These are phyloP conservation scores for Chromis chromis DNA, from an alignment of 2,797 vertebrate genomes.

Conservation along the genomic window DNA sequence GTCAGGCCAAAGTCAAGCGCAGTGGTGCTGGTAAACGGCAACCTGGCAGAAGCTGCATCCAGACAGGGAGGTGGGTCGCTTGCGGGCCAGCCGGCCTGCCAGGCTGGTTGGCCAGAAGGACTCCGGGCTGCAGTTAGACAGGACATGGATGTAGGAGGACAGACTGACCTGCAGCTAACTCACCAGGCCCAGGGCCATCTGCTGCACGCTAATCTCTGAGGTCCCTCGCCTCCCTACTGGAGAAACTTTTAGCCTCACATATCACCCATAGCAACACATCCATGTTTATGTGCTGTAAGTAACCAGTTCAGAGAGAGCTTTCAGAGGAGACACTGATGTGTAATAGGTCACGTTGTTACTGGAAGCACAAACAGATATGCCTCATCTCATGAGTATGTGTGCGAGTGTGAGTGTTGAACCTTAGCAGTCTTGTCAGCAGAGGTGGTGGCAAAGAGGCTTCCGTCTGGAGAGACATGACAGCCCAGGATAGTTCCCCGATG, in stretches of 20 bases:
- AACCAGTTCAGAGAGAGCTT: slow-evolving; percentile 29
- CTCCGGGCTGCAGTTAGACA: slow-evolving; percentile 25
- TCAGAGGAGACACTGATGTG: slow-evolving; percentile 43
- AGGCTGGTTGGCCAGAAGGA: slow-evolving; percentile 35
- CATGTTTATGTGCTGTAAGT: slow-evolving; percentile 29
- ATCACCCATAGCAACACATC: slow-evolving; percentile 24
- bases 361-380: slow-evolving; percentile 43
- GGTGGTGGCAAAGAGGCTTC: slow-evolving; percentile 88
- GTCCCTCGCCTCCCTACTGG: slow-evolving; percentile 20
- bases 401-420: slow-evolving; percentile 78
- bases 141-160: slow-evolving; percentile 35
- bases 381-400: slow-evolving; percentile 20
- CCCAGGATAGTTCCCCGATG: slow-evolving; percentile 91
- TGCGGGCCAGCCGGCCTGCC: slow-evolving; percentile 30
- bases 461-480: slow-evolving; percentile 89
- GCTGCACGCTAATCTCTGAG: slow-evolving; percentile 40
- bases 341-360: slow-evolving; percentile 55
- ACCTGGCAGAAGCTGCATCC: slow-evolving; percentile 43
- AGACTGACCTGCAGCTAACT: slow-evolving; percentile 50
- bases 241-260: slow-evolving; percentile 23
- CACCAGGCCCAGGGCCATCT: slow-evolving; percentile 49
- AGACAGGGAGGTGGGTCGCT: slow-evolving; percentile 43
- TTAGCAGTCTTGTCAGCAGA: slow-evolving; percentile 95
- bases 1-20: slow-evolving; percentile 74
- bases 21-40: slow-evolving; percentile 38